Evolutionary conservation across 2,888 invertebrate genomes (phyloP).

Genomic region (Spodoptera littoralis): DNA sequence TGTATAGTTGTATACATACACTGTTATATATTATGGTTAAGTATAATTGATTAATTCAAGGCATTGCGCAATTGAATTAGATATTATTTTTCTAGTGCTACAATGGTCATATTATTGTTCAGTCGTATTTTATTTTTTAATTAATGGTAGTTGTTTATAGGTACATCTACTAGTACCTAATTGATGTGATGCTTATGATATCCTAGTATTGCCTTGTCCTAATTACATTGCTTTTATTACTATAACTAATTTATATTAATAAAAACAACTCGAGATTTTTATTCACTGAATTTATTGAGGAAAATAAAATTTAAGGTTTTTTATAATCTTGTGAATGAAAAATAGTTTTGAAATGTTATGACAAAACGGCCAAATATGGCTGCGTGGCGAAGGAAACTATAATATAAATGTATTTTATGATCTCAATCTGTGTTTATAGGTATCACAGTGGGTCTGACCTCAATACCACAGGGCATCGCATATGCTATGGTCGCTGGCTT

Average conservation of each 20-base stretch:
- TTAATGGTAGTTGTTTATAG: too few species aligned
- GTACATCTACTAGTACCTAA: too few species aligned
- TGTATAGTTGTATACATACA: background rate
- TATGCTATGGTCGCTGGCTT: slow-evolving; percentile 94
- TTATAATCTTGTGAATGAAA: slow-evolving; percentile 6
- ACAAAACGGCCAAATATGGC: background rate
- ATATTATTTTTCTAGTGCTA: too few species aligned
- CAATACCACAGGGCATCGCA: slow-evolving; percentile 95
- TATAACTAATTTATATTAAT: too few species aligned
- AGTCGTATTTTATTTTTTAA: too few species aligned
- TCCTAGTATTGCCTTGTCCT: too few species aligned
- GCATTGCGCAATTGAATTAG: background rate
- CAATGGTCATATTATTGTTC: too few species aligned
- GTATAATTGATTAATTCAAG: slow-evolving; percentile 3
- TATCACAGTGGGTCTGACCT: slow-evolving; percentile 94
- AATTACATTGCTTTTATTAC: too few species aligned
- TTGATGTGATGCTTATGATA: too few species aligned
- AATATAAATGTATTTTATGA: background rate
- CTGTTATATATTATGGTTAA: background rate
- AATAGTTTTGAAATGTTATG: background rate
- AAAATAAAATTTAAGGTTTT: slow-evolving; percentile 9
- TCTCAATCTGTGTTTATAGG: slow-evolving; percentile 69
- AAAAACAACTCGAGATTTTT: too few species aligned
- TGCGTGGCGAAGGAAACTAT: background rate
- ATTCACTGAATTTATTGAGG: background rate